These are phyloP conservation scores for Cyrtorhinus lividipennis DNA, from an alignment of 1,140 invertebrate species.

Conservation along the genomic window DNA sequence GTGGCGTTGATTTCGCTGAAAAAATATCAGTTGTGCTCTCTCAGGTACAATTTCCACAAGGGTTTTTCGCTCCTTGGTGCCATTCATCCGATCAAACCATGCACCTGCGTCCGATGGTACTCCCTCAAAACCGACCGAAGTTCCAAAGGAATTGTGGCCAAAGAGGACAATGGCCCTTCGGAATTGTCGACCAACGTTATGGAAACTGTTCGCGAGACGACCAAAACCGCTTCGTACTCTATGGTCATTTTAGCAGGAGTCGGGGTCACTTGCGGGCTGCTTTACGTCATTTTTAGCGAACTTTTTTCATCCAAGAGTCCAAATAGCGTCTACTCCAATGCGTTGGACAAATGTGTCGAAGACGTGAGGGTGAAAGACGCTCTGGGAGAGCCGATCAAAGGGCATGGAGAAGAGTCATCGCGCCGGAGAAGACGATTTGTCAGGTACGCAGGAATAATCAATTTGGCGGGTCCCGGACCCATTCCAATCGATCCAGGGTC, in stretches of 20 bases:
- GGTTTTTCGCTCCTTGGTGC: too few relatives aligned
- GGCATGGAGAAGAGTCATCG: constrained; percentile 68
- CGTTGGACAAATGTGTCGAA: constrained; percentile 53
- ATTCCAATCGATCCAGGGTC: too few relatives aligned
- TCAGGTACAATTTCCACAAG: too few relatives aligned
- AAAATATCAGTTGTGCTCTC: too few relatives aligned
- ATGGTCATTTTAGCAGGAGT: constrained; percentile 64
- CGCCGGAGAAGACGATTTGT: constrained; percentile 53
- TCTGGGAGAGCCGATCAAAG: constrained; percentile 73
- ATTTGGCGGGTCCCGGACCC: too few relatives aligned
- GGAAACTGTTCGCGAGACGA: constrained; percentile 70
- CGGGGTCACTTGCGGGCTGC: constrained; percentile 58
- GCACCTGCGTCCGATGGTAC: not conserved
- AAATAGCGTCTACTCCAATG: constrained; percentile 65
- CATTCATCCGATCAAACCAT: too few relatives aligned
- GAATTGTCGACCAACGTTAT: constrained; percentile 42
- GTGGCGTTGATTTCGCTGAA: too few relatives aligned
- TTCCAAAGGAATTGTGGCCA: constrained; percentile 29
- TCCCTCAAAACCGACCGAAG: constrained; percentile 29
- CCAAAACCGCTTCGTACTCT: constrained; percentile 67
- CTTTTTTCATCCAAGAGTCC: constrained; percentile 75
- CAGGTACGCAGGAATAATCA: constrained; percentile 38
- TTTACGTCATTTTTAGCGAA: constrained; percentile 69
- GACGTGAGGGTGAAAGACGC: constrained; percentile 54
- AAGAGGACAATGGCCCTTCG: constrained; percentile 29